Conservation (phyloP, 2,888 invertebrate genomes). For the Gibbula magus region DNA sequence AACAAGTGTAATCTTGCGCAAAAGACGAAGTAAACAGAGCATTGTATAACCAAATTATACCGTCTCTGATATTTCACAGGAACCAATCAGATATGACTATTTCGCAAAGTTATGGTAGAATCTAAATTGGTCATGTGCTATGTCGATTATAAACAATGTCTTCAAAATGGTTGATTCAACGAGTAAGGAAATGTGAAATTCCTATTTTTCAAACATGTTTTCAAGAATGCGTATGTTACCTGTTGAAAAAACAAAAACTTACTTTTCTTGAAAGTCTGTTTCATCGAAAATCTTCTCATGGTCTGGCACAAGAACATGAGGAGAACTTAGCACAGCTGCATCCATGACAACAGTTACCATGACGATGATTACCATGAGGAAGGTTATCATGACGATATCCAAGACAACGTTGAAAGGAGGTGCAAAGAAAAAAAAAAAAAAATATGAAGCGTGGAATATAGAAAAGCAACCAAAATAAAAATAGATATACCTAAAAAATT, state of each 20-base stretch:
- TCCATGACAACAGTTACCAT: constrained; percentile 3
- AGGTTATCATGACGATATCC: neutral
- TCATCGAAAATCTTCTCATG: constrained; percentile 79
- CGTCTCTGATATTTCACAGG: too few species aligned
- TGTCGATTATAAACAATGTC: too few species aligned
- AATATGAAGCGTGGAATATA: neutral
- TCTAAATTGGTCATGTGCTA: too few species aligned
- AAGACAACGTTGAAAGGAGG: neutral
- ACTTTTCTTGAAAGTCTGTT: constrained; percentile 78
- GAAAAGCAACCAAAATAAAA: constrained; percentile 8
- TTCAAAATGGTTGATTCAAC: too few species aligned
- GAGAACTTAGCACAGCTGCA: constrained; percentile 64
- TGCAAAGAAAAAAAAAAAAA: constrained; percentile 11
- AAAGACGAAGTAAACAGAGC: too few species aligned
- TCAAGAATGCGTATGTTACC: too few species aligned
- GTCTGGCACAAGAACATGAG: constrained; percentile 78
- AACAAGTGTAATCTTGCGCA: too few species aligned
- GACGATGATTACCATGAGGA: neutral
- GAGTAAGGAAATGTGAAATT: too few species aligned
- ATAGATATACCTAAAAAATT: neutral
- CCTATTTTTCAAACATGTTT: too few species aligned
- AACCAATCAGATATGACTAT: too few species aligned
- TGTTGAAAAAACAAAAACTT: constrained; percentile 41
- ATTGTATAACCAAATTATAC: too few species aligned
- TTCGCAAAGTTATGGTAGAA: too few species aligned